A percentile compares a stretch with the other conserved stretches of the same genome.
phyloP scores from a whole-genome alignment of 2,797 vertebrate species.

The Hypotaenidia okinawae region DNA sequence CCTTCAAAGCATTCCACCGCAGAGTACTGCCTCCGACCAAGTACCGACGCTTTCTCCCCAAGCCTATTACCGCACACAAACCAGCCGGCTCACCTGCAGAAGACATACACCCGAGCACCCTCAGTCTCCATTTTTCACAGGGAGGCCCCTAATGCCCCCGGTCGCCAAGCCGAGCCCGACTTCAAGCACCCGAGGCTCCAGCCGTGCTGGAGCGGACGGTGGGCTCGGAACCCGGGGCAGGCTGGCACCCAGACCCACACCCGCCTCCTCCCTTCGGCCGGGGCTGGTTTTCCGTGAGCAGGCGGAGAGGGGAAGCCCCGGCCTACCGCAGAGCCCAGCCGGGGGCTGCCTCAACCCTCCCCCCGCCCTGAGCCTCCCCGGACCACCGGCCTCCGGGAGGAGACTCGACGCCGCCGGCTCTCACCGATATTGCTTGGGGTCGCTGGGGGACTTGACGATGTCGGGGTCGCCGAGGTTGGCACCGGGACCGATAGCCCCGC shows the following conservation, averaged over 20 bases:
- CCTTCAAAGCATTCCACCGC: rapidly evolving
- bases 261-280: neutral
- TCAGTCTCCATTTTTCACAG: rapidly evolving
- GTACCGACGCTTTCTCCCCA: rapidly evolving
- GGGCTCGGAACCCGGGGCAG: neutral
- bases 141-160: rapidly evolving
- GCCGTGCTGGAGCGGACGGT: neutral
- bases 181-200: rapidly evolving
- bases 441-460: slow-evolving; percentile 91
- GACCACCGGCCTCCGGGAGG: neutral
- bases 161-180: neutral
- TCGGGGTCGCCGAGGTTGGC: slow-evolving; percentile 80
- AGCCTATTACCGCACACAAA: rapidly evolving
- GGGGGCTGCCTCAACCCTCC: too few species aligned
- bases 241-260: neutral
- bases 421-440: slow-evolving; percentile 95
- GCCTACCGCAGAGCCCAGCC: neutral
- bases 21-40: neutral
- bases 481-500: neutral
- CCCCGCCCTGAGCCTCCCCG: neutral
- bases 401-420: neutral
- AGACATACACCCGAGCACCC: rapidly evolving
- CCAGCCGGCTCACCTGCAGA: too few species aligned
- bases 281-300: neutral
- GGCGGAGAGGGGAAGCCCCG: neutral